Percentiles rank a stretch among this genome's conserved stretches.
These are phyloP conservation scores for Tricholauxania praeusta DNA, from an alignment of 2,888 invertebrate species.

Conservation along the genomic window DNA sequence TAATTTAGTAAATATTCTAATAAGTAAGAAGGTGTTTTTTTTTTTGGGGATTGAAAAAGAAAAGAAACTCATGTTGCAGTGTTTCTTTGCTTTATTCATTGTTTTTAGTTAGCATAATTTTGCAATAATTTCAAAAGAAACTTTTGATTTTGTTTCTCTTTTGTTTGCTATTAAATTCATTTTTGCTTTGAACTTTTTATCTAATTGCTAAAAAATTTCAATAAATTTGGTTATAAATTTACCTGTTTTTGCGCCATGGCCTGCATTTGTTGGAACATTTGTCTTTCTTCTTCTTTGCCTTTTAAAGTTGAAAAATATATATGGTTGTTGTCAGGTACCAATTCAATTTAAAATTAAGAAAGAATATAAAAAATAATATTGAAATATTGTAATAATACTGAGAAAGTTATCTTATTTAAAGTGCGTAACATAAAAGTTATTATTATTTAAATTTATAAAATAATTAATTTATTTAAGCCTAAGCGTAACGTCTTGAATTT, in stretches of 20 bases:
- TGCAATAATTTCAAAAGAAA: slow-evolving; percentile 6
- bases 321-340: neutral
- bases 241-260: slow-evolving; percentile 97
- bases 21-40: slow-evolving; percentile 31
- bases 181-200: slow-evolving; percentile 4
- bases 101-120: slow-evolving; percentile 23
- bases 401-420: too few species aligned
- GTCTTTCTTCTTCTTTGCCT: slow-evolving; percentile 94
- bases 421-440: too few species aligned
- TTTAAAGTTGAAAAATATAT: neutral
- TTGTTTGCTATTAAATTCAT: neutral
- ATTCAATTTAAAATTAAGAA: neutral
- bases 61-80: neutral
- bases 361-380: slow-evolving; percentile 9
- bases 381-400: too few species aligned
- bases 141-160: neutral
- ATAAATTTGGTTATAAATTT: slow-evolving; percentile 52
- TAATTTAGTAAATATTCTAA: slow-evolving; percentile 31
- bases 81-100: slow-evolving; percentile 15
- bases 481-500: too few species aligned
- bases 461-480: too few species aligned
- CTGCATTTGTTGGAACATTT: slow-evolving; percentile 97
- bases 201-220: slow-evolving; percentile 3
- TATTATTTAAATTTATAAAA: too few species aligned
- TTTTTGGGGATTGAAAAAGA: slow-evolving; percentile 4